Evolutionary conservation across 2,113 vertebrate species (phyloP).

Genomic region (Engraulis encrasicolus): DNA sequence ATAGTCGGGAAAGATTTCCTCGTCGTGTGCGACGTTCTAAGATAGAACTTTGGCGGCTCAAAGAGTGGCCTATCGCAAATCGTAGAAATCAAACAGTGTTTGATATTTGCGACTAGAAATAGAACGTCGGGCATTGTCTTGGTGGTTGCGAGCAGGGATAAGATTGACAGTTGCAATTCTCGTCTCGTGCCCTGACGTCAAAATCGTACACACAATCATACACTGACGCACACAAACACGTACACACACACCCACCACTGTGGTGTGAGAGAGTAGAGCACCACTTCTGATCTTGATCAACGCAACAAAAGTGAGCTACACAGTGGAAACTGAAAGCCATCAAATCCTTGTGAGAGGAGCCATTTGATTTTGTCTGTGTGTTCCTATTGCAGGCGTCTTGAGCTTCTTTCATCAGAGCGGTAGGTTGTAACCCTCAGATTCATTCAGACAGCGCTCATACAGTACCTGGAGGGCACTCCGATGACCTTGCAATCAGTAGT

Average conservation of each 20-base stretch:
- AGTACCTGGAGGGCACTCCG: background rate
- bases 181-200: too few relatives aligned
- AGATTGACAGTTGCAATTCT: too few relatives aligned
- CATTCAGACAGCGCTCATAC: background rate
- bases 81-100: too few relatives aligned
- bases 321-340: conserved; percentile 7
- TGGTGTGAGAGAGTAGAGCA: background rate
- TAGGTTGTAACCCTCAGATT: too few relatives aligned
- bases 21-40: too few relatives aligned
- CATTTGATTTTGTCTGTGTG: background rate
- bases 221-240: background rate
- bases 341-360: background rate
- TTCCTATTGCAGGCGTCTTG: background rate
- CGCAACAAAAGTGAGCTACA: background rate
- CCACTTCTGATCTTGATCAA: background rate
- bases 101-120: too few relatives aligned
- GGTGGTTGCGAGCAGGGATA: too few relatives aligned
- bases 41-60: too few relatives aligned
- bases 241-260: background rate
- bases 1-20: too few relatives aligned
- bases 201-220: background rate
- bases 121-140: too few relatives aligned
- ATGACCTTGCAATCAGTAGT: background rate
- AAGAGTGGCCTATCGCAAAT: too few relatives aligned
- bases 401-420: background rate